These are phyloP conservation scores for Wasmannia auropunctata DNA, from an alignment of 1,140 invertebrate genomes.

Conservation along the genomic window DNA sequence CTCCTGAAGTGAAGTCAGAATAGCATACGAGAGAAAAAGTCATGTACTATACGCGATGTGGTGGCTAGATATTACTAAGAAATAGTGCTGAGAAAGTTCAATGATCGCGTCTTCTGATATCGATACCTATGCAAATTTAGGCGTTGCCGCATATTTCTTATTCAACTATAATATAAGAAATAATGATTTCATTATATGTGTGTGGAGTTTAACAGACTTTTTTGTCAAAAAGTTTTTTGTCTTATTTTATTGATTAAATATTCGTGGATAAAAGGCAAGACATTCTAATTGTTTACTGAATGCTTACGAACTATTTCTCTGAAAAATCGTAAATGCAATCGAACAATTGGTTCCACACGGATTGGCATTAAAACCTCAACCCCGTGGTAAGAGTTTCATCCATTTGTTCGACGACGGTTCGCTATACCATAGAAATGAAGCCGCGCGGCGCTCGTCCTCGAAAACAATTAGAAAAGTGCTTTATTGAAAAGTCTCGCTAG, in stretches of 20 bases:
- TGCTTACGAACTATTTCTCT: conserved; percentile 25
- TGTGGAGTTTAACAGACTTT: not conserved
- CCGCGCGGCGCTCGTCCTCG: conserved; percentile 32
- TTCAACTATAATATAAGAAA: not conserved
- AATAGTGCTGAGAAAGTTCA: conserved; percentile 59
- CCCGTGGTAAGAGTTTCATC: conserved; percentile 68
- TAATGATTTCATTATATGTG: not conserved
- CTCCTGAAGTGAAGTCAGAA: conserved; percentile 32
- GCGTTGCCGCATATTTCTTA: conserved; percentile 13
- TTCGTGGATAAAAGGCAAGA: not conserved
- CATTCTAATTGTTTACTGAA: not conserved
- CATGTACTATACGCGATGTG: not conserved
- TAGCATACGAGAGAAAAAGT: conserved; percentile 1
- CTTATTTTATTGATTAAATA: not conserved
- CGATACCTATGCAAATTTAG: conserved; percentile 35
- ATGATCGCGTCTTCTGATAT: conserved; percentile 63
- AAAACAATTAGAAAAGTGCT: conserved; percentile 74
- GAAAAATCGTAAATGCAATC: conserved; percentile 61
- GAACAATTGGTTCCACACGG: conserved; percentile 66
- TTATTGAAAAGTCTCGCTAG: conserved; percentile 28
- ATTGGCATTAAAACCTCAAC: conserved; percentile 64
- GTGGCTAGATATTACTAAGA: conserved; percentile 43
- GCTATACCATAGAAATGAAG: conserved; percentile 25
- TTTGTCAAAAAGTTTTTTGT: not conserved
- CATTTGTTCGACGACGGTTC: conserved; percentile 69